phyloP scores from a whole-genome alignment of 1,140 invertebrate species.

The Procambarus clarkii region DNA sequence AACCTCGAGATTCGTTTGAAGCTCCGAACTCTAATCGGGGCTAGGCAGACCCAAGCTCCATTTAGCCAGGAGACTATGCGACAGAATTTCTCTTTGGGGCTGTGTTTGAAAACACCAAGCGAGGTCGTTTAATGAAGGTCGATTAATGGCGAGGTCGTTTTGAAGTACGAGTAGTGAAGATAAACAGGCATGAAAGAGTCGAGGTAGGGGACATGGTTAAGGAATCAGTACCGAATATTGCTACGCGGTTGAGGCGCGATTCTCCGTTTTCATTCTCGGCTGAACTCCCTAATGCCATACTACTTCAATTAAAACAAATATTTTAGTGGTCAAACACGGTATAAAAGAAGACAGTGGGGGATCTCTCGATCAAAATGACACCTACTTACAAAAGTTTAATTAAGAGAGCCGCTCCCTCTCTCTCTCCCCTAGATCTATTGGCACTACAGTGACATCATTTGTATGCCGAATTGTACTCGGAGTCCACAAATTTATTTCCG shows the following conservation, averaged over 20 bases:
- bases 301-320: too few species aligned
- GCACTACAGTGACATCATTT: neutral
- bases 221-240: neutral
- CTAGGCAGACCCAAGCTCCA: neutral
- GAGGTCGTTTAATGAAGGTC: too few species aligned
- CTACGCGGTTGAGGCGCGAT: neutral
- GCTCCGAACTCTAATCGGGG: neutral
- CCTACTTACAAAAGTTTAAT: too few species aligned
- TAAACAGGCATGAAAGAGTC: neutral
- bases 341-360: too few species aligned
- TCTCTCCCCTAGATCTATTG: neutral
- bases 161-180: too few species aligned
- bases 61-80: neutral
- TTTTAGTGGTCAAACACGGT: too few species aligned
- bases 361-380: too few species aligned
- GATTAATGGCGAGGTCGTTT: neutral
- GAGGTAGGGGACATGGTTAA: neutral
- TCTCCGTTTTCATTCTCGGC: neutral
- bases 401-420: too few species aligned
- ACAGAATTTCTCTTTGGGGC: neutral
- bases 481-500: slow-evolving; percentile 26
- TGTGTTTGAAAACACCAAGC: neutral
- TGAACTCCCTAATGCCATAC: neutral
- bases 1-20: neutral
- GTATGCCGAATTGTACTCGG: slow-evolving; percentile 6